These are phyloP conservation scores for Hozukius guyotensis DNA, from an alignment of 2,797 vertebrate genomes.

Conservation along the genomic window DNA sequence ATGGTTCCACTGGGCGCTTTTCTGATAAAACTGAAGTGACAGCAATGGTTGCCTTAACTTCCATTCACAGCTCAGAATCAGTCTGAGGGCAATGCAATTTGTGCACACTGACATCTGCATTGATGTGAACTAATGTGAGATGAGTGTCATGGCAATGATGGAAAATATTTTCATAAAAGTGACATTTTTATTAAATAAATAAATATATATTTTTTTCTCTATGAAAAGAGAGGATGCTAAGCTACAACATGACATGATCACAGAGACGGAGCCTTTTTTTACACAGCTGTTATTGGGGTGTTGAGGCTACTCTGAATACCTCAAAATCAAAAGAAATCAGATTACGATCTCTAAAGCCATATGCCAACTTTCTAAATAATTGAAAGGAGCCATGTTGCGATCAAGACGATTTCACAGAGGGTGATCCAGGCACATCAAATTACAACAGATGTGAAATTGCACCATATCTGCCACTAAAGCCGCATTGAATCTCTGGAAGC, in stretches of 20 bases:
- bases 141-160: constrained; percentile 73
- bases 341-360: constrained; percentile 75
- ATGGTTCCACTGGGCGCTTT: constrained; percentile 67
- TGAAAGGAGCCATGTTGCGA: constrained; percentile 78
- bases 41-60: constrained; percentile 78
- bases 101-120: constrained; percentile 78
- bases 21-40: constrained; percentile 80
- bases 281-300: constrained; percentile 28
- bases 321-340: constrained; percentile 74
- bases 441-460: constrained; percentile 83
- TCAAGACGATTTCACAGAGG: constrained; percentile 81
- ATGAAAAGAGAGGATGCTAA: constrained; percentile 39
- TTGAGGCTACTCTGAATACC: constrained; percentile 52
- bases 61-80: constrained; percentile 76
- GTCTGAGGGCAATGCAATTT: constrained; percentile 79
- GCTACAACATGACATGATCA: constrained; percentile 51
- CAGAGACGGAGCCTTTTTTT: neutral
- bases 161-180: constrained; percentile 73
- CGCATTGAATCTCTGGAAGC: constrained; percentile 70
- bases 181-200: constrained; percentile 70
- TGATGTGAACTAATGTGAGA: constrained; percentile 80
- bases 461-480: constrained; percentile 74
- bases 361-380: constrained; percentile 81
- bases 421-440: constrained; percentile 79
- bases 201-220: constrained; percentile 2